Conservation (phyloP, 1,140 invertebrate genomes). For the Ganaspis sp. region DNA sequence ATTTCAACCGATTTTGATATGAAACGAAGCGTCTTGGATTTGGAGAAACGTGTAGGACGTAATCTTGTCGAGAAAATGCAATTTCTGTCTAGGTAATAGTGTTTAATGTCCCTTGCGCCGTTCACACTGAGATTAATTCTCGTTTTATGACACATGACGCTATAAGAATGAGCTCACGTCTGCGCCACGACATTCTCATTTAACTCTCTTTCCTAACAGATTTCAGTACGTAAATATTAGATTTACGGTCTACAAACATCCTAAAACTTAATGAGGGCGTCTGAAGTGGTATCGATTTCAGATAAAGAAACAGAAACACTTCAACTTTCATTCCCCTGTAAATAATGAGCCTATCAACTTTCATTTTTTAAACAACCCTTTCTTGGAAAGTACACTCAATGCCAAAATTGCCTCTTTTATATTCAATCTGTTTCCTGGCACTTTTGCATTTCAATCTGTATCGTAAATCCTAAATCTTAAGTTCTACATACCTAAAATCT, state of each 20-base stretch:
- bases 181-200: conserved; percentile 16
- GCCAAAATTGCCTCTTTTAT: no score
- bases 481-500: no score
- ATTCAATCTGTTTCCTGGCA: no score
- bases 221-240: conserved; percentile 19
- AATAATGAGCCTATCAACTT: conserved; percentile 19
- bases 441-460: no score
- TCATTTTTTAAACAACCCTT: background rate
- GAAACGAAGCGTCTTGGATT: conserved; percentile 25
- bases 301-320: conserved; percentile 3
- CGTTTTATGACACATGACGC: conserved; percentile 30
- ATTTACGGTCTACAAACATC: conserved; percentile 15
- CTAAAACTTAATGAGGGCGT: conserved; percentile 23
- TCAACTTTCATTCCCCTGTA: background rate
- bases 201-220: conserved; percentile 24
- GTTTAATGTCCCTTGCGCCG: conserved; percentile 29
- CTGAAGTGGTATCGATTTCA: conserved; percentile 13
- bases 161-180: conserved; percentile 22
- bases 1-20: conserved; percentile 11
- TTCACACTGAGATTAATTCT: conserved; percentile 28
- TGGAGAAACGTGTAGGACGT: conserved; percentile 16
- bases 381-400: no score
- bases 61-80: conserved; percentile 29
- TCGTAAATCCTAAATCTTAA: no score
- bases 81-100: conserved; percentile 29